Evolutionary conservation across 2,797 vertebrate species (phyloP).

Genomic region (Eurystomus glaucurus): DNA sequence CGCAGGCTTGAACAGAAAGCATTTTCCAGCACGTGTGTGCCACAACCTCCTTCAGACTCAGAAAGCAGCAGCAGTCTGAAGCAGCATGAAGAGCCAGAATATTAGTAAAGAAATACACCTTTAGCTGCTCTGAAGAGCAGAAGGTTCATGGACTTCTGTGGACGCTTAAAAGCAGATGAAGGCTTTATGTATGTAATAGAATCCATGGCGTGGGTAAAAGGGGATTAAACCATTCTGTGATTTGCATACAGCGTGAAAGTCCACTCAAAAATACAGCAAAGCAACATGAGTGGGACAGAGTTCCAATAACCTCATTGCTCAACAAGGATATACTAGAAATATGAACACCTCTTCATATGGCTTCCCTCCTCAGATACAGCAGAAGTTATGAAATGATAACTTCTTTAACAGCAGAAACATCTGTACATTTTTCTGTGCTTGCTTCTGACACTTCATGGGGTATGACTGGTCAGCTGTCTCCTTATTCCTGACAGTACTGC

Average conservation of each 20-base stretch:
- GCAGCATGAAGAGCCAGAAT: neutral
- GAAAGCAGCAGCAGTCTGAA: neutral
- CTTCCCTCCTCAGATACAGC: neutral
- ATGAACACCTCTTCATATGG: neutral
- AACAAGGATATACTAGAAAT: neutral
- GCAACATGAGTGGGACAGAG: neutral
- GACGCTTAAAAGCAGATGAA: neutral
- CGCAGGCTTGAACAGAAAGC: neutral
- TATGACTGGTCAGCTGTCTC: neutral
- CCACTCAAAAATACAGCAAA: neutral
- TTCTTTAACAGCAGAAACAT: neutral
- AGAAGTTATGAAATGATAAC: neutral
- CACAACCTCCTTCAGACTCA: neutral
- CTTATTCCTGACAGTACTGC: neutral
- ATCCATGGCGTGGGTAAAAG: neutral
- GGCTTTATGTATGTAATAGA: neutral
- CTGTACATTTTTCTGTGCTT: neutral
- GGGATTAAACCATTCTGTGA: neutral
- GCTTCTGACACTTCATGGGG: neutral
- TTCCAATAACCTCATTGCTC: neutral
- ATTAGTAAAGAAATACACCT: neutral
- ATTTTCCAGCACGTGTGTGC: accelerated
- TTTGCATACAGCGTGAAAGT: neutral
- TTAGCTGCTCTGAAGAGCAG: neutral
- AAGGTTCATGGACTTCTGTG: neutral